Base-by-base conservation (phyloP, 2,888 invertebrate species). In the Lepetodrilus schrolli region DNA sequence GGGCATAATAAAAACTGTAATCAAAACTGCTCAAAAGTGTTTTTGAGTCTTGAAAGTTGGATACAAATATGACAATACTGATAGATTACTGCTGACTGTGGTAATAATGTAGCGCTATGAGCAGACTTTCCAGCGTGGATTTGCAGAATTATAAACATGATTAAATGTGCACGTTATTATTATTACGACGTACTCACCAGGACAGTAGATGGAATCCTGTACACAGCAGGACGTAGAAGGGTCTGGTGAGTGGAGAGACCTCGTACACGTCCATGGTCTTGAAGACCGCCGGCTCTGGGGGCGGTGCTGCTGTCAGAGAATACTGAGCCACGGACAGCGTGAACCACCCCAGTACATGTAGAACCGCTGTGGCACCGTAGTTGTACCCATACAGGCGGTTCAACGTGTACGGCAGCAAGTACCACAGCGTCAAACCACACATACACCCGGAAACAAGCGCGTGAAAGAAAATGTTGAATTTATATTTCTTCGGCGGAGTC, bases 281-380 rank as follows among this genome's bases (percentile, higher is more conserved):
- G 75, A 82, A 90, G 3, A 87, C 84, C 17, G 89, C 88, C 8
- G 86, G 84, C 76, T 90, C 90, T 23, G 89, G 88, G n/a, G 89
- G 89, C 4, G 87, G 82, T 4, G 78, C 80, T 4, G 86, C 83
- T 3, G 86, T 86, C 73, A 90, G 78, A 8, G 89, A 86, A 78
- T 88, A 89, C 81, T 87, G 88, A 10, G 88, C 84, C 23, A 89
- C 81, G 73, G 86, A 80, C 21, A 89, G 48, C 2, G 87, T 83
- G 7, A 89, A 74, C 90, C 89, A 90, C 20, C 89, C 88, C 36
- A 89, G 78, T 26, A 87, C 82, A 74, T 83, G 87, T 17, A 90
- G 66, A 10, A 85, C 66, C 8, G 85, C 84, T 26, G 86, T 86
- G 0, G 82, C 88, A 23, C 83, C 88, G 71, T 75, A 78, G 70